Evolutionary conservation across 2,113 vertebrate genomes (phyloP), one percentile per base, ranked within the genome.

Genomic region (Capricornis sumatraensis): DNA sequence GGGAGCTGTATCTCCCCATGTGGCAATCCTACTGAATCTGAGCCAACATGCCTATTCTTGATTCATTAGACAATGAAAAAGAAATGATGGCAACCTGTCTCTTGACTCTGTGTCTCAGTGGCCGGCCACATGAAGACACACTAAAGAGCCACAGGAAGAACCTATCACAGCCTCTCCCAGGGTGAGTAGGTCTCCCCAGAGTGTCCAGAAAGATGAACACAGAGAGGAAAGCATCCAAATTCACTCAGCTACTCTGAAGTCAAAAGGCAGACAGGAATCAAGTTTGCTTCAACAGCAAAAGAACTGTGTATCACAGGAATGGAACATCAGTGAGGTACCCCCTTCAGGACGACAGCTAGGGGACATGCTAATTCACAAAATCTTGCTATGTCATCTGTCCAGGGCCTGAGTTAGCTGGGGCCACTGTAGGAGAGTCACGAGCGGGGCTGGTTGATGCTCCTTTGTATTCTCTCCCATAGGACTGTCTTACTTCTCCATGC

Each of bases 91-190:
- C 57, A 71, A 67, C 30, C 28, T 30, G 19, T 27, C 9, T 71
- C 50, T 92, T 83, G 52, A 30, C 92, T 33, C 62, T 58, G 3
- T 53, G 86, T 83, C 15, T 86, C 30, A 25, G 21, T 12, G 71
- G n/a, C 30, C 0, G 0, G 21, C 45, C 27, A 36, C 2, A 0
- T 12, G 40, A 74, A 45, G 11, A 74, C 0, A 1, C 28, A n/a
- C 33, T n/a, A 7, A 21, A 11, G 23, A 45, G 76, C 33, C 40
- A 6, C 36, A 45, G 1, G 3, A 6, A 21, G 25, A 79, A 21
- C 58, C 16, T 23, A 36, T 2, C 21, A 19, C 1, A 12, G 36
- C 33, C 36, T 19, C 67, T 45, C 17, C 27, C 3, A 23, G 17
- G 5, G 23, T 13, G 33, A 87, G 10, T 28, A 16, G n/a, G n/a